These are phyloP conservation scores for Dicerorhinus sumatrensis DNA, from an alignment of 2,113 vertebrate species.

Conservation along the genomic window DNA sequence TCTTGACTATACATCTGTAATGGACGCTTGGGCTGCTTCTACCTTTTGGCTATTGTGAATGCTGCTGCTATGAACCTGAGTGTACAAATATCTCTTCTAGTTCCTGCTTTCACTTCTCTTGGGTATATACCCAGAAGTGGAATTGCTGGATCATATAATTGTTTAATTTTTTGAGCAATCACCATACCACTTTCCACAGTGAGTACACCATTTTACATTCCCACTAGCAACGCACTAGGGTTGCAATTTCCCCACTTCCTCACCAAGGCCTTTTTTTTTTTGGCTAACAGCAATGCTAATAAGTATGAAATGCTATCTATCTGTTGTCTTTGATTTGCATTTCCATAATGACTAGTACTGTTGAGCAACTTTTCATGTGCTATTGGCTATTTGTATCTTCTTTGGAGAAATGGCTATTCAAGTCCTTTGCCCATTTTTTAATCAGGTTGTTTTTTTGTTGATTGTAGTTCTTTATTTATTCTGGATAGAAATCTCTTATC, in stretches of 20 bases:
- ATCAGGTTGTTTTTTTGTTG: not conserved
- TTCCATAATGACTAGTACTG: not conserved
- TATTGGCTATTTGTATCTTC: not conserved
- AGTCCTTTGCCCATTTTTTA: not conserved
- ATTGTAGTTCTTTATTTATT: not conserved
- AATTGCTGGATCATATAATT: not conserved
- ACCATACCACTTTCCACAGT: not conserved
- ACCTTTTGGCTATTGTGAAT: not conserved
- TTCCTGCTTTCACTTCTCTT: not conserved
- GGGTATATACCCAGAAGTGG: not conserved
- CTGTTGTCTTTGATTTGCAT: not conserved
- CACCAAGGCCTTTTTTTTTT: not conserved
- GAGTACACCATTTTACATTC: not conserved
- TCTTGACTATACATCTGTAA: not conserved
- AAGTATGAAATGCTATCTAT: not conserved
- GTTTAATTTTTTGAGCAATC: not conserved
- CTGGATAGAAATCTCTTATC: not conserved
- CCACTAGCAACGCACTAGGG: not conserved
- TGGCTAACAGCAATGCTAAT: not conserved
- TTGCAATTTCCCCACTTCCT: not conserved
- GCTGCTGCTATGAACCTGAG: not conserved
- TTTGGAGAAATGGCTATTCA: not conserved
- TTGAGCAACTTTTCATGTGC: not conserved
- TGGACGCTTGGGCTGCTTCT: not conserved
- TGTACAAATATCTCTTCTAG: not conserved